A percentile compares a stretch with the other conserved stretches of the same genome.
These are phyloP conservation scores for Paramormyrops hopkinsi DNA, from an alignment of 2,797 vertebrate genomes.

Conservation along the genomic window DNA sequence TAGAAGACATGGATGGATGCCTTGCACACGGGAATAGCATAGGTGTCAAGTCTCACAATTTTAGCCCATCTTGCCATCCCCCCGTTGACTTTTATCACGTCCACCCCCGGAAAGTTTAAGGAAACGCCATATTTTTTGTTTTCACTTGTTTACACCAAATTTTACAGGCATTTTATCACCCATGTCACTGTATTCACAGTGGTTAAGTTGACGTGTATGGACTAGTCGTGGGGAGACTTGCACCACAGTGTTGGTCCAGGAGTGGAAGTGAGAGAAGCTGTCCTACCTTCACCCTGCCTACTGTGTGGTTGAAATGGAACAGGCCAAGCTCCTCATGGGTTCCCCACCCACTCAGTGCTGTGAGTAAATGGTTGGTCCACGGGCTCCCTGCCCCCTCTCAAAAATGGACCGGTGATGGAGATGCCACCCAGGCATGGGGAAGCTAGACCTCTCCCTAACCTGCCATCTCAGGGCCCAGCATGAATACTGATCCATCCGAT, in stretches of 20 bases:
- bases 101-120: not conserved
- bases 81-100: not conserved
- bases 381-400: not conserved
- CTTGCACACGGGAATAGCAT: not conserved
- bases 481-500: slow-evolving; percentile 33
- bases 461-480: not conserved
- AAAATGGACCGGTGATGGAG: not conserved
- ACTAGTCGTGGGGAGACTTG: not conserved
- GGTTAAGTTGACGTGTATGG: not conserved
- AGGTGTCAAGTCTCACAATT: not conserved
- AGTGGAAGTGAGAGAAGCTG: not conserved
- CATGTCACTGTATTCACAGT: not conserved
- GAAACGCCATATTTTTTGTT: not conserved
- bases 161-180: not conserved
- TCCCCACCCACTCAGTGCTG: too few relatives aligned
- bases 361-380: not conserved
- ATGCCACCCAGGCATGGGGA: not conserved
- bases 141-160: not conserved
- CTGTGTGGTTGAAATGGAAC: not conserved
- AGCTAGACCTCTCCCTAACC: not conserved
- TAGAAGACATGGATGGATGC: not conserved
- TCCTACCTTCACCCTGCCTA: not conserved
- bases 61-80: not conserved
- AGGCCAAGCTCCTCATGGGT: not conserved
- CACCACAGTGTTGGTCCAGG: not conserved